Conservation (phyloP, 92 coral and sea anemone species). For the Nematostella vectensis region DNA sequence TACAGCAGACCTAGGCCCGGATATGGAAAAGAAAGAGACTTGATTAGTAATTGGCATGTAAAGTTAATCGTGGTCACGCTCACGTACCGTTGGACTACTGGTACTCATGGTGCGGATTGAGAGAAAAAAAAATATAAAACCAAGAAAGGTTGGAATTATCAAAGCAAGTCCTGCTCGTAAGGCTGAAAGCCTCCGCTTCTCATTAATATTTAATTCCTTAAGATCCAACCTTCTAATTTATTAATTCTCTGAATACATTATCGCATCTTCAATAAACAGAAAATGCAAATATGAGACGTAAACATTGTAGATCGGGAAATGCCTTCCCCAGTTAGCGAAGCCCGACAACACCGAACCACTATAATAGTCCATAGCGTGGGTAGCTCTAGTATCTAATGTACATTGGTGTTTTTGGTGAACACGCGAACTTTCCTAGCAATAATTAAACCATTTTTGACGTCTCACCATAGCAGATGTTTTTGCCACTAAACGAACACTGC, state of each 20-base stretch:
- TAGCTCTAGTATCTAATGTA: no score
- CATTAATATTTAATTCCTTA: slow-evolving; percentile 89
- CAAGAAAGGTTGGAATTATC: slow-evolving; percentile 19
- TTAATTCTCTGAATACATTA: slow-evolving; percentile 98
- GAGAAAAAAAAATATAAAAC: background rate
- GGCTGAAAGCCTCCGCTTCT: slow-evolving; percentile 62
- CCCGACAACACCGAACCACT: no score
- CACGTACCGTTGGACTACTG: background rate
- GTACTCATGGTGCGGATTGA: background rate
- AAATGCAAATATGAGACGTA: slow-evolving; percentile 64
- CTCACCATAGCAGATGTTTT: no score
- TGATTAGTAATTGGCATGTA: slow-evolving; percentile 44
- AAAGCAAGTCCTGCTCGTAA: slow-evolving; percentile 47
- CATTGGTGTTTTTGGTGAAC: no score
- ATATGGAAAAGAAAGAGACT: slow-evolving; percentile 43
- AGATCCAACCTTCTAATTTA: slow-evolving; percentile 92
- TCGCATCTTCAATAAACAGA: slow-evolving; percentile 59
- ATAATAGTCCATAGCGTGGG: no score
- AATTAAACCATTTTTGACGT: no score
- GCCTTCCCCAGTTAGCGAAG: slow-evolving; percentile 12
- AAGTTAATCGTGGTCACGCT: background rate
- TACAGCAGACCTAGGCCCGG: slow-evolving; percentile 78
- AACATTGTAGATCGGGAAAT: slow-evolving; percentile 46
- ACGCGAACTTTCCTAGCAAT: no score
- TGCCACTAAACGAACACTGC: no score